A percentile compares a stretch with the other conserved stretches of the same genome.
phyloP scores from a whole-genome alignment of 35 echinoderm and acorn worm genomes.

The Heliocidaris erythrogramma region DNA sequence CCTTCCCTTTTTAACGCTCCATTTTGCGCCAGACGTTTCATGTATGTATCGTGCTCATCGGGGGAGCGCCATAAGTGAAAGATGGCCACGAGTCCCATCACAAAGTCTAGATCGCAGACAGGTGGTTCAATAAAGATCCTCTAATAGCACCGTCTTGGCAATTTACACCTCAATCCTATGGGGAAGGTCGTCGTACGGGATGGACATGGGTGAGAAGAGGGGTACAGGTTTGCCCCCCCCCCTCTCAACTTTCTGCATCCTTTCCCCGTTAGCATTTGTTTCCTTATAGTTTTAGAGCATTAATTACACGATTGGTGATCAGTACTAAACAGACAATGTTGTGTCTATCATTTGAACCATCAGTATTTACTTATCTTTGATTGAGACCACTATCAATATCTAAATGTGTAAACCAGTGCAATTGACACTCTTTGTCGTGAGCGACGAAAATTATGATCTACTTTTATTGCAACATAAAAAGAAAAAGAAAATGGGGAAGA shows the following conservation, averaged over 20 bases:
- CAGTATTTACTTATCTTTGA: not conserved
- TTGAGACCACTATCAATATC: not conserved
- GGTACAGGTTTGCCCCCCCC: not conserved
- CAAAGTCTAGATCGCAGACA: slow-evolving; percentile 44
- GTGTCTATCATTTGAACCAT: not conserved
- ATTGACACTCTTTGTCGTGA: not conserved
- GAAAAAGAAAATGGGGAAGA: no score
- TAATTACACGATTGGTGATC: not conserved
- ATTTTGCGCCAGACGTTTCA: slow-evolving; percentile 31
- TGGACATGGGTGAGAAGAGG: not conserved
- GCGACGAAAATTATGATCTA: not conserved
- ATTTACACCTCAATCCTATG: slow-evolving; percentile 10
- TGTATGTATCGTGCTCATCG: slow-evolving; percentile 20
- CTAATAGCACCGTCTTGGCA: slow-evolving; percentile 35
- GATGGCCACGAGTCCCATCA: slow-evolving; percentile 32
- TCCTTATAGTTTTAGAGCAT: not conserved
- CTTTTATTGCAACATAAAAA: not conserved
- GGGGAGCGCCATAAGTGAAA: slow-evolving; percentile 38
- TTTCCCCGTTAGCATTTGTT: not conserved
- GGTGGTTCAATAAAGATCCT: slow-evolving; percentile 46
- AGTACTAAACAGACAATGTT: not conserved
- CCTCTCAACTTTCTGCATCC: not conserved
- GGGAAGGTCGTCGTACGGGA: slow-evolving; percentile 16
- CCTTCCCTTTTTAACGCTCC: not conserved
- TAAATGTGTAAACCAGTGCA: not conserved